phyloP scores from a whole-genome alignment of 1,140 invertebrate species.

The Triops cancriformis region DNA sequence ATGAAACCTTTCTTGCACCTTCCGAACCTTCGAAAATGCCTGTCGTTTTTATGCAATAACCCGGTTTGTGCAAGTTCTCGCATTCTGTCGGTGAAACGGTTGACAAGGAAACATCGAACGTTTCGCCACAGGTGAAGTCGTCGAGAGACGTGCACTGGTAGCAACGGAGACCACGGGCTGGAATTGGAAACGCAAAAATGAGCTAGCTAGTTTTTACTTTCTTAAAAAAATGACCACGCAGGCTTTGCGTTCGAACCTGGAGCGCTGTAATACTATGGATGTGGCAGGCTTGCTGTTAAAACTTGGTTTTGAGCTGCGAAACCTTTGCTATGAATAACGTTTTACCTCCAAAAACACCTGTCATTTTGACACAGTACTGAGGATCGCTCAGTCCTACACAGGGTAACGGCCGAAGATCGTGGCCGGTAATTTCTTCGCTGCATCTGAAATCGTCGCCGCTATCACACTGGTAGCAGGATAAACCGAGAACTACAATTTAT shows the following conservation, averaged over 20 bases:
- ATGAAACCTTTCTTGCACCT: background rate
- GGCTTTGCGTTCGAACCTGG: background rate
- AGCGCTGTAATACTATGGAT: background rate
- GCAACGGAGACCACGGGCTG: constrained; percentile 61
- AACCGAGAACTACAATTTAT: constrained; percentile 17
- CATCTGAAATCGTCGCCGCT: constrained; percentile 26
- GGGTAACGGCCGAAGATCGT: constrained; percentile 25
- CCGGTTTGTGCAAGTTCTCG: constrained; percentile 65
- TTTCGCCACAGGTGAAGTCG: constrained; percentile 79
- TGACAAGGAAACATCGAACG: constrained; percentile 53
- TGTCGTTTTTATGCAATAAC: constrained; percentile 88
- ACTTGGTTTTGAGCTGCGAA: background rate
- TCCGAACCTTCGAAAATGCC: constrained; percentile 80
- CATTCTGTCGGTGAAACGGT: constrained; percentile 62
- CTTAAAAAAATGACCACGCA: background rate
- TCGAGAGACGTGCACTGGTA: constrained; percentile 82
- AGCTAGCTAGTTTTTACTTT: background rate
- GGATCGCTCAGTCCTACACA: constrained; percentile 25
- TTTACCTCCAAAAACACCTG: constrained; percentile 29
- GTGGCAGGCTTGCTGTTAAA: constrained; percentile 8
- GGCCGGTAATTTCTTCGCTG: constrained; percentile 24
- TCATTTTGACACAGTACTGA: constrained; percentile 30
- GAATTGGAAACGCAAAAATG: constrained; percentile 17
- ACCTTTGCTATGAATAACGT: background rate
- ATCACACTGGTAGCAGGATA: constrained; percentile 28